Evolutionary conservation across 2,888 invertebrate species (phyloP).

Genomic region (Alviniconcha strummeri): DNA sequence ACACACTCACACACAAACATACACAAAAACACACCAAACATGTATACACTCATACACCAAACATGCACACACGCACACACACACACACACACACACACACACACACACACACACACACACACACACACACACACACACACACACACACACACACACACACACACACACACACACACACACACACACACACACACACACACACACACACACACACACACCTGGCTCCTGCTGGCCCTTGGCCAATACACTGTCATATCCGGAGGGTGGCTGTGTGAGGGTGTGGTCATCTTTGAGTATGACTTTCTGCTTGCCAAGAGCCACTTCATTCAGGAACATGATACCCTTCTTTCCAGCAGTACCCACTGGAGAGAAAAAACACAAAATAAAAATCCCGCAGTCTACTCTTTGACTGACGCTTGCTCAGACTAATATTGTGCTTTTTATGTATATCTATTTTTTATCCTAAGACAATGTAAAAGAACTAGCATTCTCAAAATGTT

Average conservation of each 20-base stretch:
- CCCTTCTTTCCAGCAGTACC: constrained; percentile 64
- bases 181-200: constrained; percentile 46
- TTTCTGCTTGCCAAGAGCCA: constrained; percentile 73
- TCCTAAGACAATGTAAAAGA: too few species aligned
- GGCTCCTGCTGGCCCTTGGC: constrained; percentile 71
- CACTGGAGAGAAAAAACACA: constrained; percentile 57
- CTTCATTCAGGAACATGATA: constrained; percentile 75
- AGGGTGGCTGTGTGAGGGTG: constrained; percentile 68
- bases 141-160: constrained; percentile 45
- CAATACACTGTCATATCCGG: constrained; percentile 70
- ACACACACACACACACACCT: constrained; percentile 50
- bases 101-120: constrained; percentile 44
- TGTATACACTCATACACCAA: background rate
- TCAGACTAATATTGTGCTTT: too few species aligned
- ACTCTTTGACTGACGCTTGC: too few species aligned
- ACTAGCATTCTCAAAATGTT: too few species aligned
- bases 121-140: background rate
- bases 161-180: constrained; percentile 3
- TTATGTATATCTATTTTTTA: too few species aligned
- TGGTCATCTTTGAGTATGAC: constrained; percentile 64
- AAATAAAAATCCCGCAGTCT: background rate
- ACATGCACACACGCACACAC: background rate
- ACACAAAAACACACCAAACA: background rate
- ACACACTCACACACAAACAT: too few species aligned
- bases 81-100: background rate